Base-by-base conservation (phyloP, 2,797 vertebrate species). In the Falco naumanni region DNA sequence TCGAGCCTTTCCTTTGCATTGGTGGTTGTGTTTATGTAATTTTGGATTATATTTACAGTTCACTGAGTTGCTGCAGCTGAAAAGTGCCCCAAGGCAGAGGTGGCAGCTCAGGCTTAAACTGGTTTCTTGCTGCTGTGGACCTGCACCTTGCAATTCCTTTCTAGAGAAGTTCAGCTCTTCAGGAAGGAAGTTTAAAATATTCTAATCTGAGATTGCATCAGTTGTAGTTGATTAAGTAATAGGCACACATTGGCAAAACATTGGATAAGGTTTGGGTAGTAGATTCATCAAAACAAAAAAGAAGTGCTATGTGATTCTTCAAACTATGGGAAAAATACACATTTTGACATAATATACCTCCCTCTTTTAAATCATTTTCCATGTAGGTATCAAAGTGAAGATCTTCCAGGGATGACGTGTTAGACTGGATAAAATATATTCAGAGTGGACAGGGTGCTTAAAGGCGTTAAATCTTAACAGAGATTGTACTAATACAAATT, bases 401-500 rank as follows among this genome's bases (percentile, higher is more conserved):
- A n/a, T 41, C 65, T 91, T 78, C 13, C 57, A 65, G 59, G 43
- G 72, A 53, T 25, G 19, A 34, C 0, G 0, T 13, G 16, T 76
- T 70, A 76, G 16, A 51, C 25, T 59, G 34, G 15, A n/a, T 79
- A n/a, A 79, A 86, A 61, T 56, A 59, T 25, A 6, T 20, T 34
- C 4, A 26, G 54, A 71, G 51, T 65, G 50, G 69, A 69, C 31
- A 63, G 41, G 3, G 25, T 81, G 47, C 53, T 88, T 95, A 84
- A 84, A 86, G 48, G 51, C 76, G 69, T 81, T 84, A 76, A 88
- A 72, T 10, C 17, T 75, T 56, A 63, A 43, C 34, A 48, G 14
- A 84, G 72, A 45, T n/a, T 82, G 17, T 66, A 18, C 43, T 90
- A 82, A 86, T 76, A 79, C 77, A 93, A 95, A n/a, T 54, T 88